Evolutionary conservation across 2,113 vertebrate species (phyloP), one percentile per base, ranked within the genome.

Genomic region (Procavia capensis): DNA sequence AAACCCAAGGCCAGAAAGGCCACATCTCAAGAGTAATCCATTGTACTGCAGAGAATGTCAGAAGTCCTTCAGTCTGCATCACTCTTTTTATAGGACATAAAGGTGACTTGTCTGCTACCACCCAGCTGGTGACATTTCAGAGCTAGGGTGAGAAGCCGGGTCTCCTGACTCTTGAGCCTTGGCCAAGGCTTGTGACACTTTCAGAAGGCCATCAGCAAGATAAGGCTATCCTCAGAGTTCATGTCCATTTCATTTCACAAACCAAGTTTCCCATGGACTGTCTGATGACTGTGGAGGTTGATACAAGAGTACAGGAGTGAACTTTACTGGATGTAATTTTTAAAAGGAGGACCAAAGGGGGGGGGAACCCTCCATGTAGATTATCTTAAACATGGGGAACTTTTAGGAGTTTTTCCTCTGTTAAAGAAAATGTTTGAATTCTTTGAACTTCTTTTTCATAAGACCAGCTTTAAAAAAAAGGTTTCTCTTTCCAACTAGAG

Each of bases 381-480:
- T 88, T 39, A 75, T 70, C 29, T 90, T 89, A 79, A 63, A 78
- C 36, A 85, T 19, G 50, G 64, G 59, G 14, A 31, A 68, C 41
- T 82, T 64, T 81, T 25, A 76, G 54, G 86, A 61, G 16, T 89
- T 80, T 85, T 81, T 72, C 63, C 8, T 6, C 50, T 27, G 10
- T 68, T 27, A 59, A 10, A 50, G 39, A 89, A 90, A 74, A 85
- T 79, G 43, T 47, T 74, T 85, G 66, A 24, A 22, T 72, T 64
- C 27, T 45, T 95, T 76, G 34, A 88, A 14, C 5, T 72, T 95
- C 64, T 89, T 93, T 72, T 63, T 68, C 31, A 72, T 88, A 76
- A 79, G 72, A 47, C 8, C 5, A 17, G 3, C 3, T 34, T 27
- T 20, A 41, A 14, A 24, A 16, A 14, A 20, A 6, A 22, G 9